Evolutionary conservation across 2,113 vertebrate species (phyloP), one percentile per base, ranked within the genome.

Genomic region (Blennius ocellaris): DNA sequence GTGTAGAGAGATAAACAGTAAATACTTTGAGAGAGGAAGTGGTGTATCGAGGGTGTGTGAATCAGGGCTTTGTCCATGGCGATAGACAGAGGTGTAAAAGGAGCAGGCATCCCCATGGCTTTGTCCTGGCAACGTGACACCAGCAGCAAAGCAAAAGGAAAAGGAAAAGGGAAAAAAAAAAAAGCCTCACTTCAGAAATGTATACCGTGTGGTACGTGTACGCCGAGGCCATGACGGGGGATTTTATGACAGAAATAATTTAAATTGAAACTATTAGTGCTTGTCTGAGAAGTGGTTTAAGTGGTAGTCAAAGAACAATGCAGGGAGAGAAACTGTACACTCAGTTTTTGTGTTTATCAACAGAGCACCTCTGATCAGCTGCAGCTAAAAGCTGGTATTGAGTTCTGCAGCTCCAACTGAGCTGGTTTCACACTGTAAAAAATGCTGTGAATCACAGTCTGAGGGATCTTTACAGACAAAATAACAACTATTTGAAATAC

Each of bases 71-170:
- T 88, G 82, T 84, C 21, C 41, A 63, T 3, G 53, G 41, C 59
- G 63, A 78, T 64, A 76, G 73, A 82, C 76, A 72, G 76, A 81
- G 57, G 77, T 87, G 86, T 84, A 89, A 90, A 87, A 76, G 65
- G 82, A 83, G 86, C 64, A 80, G 82, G 77, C 55, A 81, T 71
- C 51, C 57, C 63, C 45, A 45, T 21, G 55, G 68, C 82, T 90
- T 87, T 91, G 87, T 86, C 76, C 73, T 0, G 45, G 72, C 55
- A 84, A 87, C 74, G 80, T 44, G 84, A 90, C 83, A 77, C 81
- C 70, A 55, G n/a, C 55, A 59, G 15, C 11, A 11, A 8, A 74
- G 76, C 65, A 40, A 69, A 72, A 69, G 68, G 62, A 30, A 30
- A 30, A 30, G 21, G 21, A 4, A 30, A 30, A n/a, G n/a, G n/a